These are phyloP conservation scores for Melanotaenia duboulayi DNA, from an alignment of 2,113 vertebrate species.

Conservation along the genomic window DNA sequence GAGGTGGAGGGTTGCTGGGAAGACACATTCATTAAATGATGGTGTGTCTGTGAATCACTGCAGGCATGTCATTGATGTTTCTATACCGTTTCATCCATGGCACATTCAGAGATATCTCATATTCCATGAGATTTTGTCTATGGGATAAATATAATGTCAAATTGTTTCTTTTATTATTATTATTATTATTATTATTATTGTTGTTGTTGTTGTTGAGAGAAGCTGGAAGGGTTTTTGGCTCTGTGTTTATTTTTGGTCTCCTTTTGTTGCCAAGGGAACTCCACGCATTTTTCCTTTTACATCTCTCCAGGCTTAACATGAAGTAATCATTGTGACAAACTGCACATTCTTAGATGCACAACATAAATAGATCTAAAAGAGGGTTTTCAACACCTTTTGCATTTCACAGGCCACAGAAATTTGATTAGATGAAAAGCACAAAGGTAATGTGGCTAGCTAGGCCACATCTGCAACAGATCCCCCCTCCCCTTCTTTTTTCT, in stretches of 20 bases:
- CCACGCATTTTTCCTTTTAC: not conserved
- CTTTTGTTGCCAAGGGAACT: not conserved
- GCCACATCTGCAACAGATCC: slow-evolving; percentile 41
- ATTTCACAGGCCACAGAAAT: not conserved
- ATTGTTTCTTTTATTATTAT: slow-evolving; percentile 6
- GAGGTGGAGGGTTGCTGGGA: slow-evolving; percentile 8
- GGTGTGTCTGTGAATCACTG: slow-evolving; percentile 55
- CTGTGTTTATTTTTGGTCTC: slow-evolving; percentile 7
- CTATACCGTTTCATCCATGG: no score
- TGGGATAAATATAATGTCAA: slow-evolving; percentile 1
- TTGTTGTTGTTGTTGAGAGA: not conserved
- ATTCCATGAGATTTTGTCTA: slow-evolving; percentile 7
- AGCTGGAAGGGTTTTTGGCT: slow-evolving; percentile 3
- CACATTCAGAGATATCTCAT: no score
- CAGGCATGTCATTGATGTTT: slow-evolving; percentile 18
- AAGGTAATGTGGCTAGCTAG: slow-evolving; percentile 30
- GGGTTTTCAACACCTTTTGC: not conserved
- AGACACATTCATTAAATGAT: slow-evolving; percentile 53
- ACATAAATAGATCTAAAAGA: slow-evolving; percentile 17
- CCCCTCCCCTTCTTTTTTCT: no score
- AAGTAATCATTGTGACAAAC: slow-evolving; percentile 8
- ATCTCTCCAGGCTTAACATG: slow-evolving; percentile 2
- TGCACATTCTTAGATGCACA: not conserved
- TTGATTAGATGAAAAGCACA: not conserved
- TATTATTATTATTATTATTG: not conserved